Conservation (phyloP, 2,797 vertebrate species). For the Ciconia nigra region DNA sequence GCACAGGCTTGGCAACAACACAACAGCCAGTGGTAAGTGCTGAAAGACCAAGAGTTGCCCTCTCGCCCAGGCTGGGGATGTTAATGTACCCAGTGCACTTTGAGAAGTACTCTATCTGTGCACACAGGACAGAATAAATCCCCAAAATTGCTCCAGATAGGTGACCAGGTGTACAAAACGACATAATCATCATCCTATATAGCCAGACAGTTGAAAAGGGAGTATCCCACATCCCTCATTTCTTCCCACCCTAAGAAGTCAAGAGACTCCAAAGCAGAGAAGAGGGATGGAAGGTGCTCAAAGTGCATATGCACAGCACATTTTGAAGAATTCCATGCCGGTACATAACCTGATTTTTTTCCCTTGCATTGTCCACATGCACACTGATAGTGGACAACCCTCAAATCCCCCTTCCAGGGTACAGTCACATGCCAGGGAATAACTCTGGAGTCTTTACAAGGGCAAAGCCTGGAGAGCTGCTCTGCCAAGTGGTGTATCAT, state of each 20-base stretch:
- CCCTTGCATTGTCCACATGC: neutral
- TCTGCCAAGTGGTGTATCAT: neutral
- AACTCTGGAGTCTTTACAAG: neutral
- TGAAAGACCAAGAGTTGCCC: neutral
- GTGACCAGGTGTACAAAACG: neutral
- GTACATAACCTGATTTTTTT: neutral
- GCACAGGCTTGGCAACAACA: neutral
- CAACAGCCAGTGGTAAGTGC: neutral
- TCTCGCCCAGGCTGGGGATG: neutral
- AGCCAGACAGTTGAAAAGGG: neutral
- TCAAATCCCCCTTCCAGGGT: neutral
- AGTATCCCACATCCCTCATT: neutral
- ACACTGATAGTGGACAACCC: neutral
- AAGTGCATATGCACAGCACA: neutral
- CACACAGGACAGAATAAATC: neutral
- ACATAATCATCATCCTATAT: fast-evolving
- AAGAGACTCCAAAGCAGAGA: neutral
- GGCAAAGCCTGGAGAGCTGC: neutral
- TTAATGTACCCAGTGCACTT: neutral
- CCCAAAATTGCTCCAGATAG: neutral
- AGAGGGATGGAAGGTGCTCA: neutral
- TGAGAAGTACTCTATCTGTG: neutral
- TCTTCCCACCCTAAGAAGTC: neutral
- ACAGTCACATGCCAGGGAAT: neutral
- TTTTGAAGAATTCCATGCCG: neutral